These are phyloP conservation scores for Muraenolepis orangiensis DNA, from an alignment of 2,797 vertebrate genomes.

Conservation along the genomic window DNA sequence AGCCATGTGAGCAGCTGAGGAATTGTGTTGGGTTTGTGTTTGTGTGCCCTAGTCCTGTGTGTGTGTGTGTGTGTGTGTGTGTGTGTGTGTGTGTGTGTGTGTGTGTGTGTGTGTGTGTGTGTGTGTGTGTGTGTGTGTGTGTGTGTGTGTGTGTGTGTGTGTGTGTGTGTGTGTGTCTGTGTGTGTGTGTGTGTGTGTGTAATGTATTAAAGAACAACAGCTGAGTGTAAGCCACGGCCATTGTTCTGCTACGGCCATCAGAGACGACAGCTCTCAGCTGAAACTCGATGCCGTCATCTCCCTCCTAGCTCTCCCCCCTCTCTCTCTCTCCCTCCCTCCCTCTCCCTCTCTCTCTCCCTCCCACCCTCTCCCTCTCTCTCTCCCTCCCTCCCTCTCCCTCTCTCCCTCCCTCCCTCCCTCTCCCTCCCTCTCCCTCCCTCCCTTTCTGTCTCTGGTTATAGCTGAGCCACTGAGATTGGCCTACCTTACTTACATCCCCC, in stretches of 20 bases:
- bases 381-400: neutral
- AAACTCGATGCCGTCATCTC: constrained; percentile 57
- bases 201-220: constrained; percentile 68
- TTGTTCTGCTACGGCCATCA: constrained; percentile 67
- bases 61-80: too few relatives aligned
- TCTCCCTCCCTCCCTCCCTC: too few relatives aligned
- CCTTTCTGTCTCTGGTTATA: too few relatives aligned
- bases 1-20: neutral
- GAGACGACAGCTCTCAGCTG: constrained; percentile 59
- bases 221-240: constrained; percentile 70
- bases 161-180: neutral
- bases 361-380: constrained; percentile 13
- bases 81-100: too few relatives aligned
- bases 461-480: too few relatives aligned
- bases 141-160: too few relatives aligned
- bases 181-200: constrained; percentile 20
- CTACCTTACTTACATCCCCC: too few relatives aligned
- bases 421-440: too few relatives aligned
- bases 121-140: too few relatives aligned
- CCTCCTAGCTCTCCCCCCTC: too few relatives aligned
- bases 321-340: constrained; percentile 8
- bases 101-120: too few relatives aligned
- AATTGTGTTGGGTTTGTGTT: neutral
- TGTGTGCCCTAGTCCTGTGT: neutral
- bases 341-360: too few relatives aligned